Base-by-base conservation (phyloP, 2,797 vertebrate species). In the Glossophaga mutica region DNA sequence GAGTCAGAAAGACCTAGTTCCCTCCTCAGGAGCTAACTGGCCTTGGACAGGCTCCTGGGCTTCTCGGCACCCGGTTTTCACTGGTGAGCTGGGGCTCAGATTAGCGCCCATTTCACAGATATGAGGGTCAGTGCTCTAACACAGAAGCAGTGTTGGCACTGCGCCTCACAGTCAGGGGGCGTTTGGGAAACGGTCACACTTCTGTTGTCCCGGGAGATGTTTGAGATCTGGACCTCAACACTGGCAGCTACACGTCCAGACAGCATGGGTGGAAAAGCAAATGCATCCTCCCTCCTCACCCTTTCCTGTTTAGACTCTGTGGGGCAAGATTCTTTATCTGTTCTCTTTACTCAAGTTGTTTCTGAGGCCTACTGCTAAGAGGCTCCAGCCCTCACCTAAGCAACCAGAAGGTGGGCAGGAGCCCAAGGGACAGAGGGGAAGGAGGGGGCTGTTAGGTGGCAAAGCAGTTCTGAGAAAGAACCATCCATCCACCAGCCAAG, bases 401-500 rank as follows among this genome's bases (percentile, higher is more conserved):
- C 0, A 0, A 4, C 74, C 16, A 3, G 26, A n/a, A 55, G 18
- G 26, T 32, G 21, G 67, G 32, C 87, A 62, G 52, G 59, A 19
- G 12, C 83, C 9, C 0, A 0, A 19, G 52, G 22, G 18, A 68
- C 3, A 62, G n/a, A 24, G 19, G 26, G 5, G 52, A 2, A 32
- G 19, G 65, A 19, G 9, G 42, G 65, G 18, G 9, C 57, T 46
- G 3, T 42, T 0, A 42, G 22, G 29, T 34, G 2, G 9, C 67
- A 52, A 32, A 29, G 57, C 24, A 48, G 14, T 34, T 92, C 81
- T 48, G 62, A 78, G 59, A 88, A 67, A 84, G 59, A 59, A 29
- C 32, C 0, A 1, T 42, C 14, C 0, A 0, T 76, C 26, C 5
- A 9, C 70, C 22, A 1, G 16, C 76, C 34, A 39, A 65, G 32